Conservation (phyloP, 1,140 invertebrate genomes). For the Trypoxylus dichotomus region DNA sequence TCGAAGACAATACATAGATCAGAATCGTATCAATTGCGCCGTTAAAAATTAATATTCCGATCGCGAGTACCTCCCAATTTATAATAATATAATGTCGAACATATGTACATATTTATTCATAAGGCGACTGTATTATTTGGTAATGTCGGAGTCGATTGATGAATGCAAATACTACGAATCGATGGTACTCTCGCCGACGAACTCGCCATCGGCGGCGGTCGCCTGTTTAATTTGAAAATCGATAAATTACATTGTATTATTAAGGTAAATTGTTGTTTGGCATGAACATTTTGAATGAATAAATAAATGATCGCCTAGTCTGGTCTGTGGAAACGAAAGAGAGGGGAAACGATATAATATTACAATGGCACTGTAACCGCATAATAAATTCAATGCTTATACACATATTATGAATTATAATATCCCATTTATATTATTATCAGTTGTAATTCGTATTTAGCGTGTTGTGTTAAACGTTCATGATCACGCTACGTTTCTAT, state of each 20-base stretch:
- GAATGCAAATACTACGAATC: not conserved
- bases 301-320: not conserved
- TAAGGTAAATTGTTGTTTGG: not conserved
- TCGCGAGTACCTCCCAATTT: not conserved
- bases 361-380: not conserved
- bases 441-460: not conserved
- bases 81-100: not conserved
- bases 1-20: too few species aligned
- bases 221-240: not conserved
- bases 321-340: too few species aligned
- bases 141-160: not conserved
- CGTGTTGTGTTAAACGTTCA: not conserved
- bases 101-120: not conserved
- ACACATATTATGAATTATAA: not conserved
- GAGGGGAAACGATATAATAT: not conserved
- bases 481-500: not conserved
- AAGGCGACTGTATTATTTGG: not conserved
- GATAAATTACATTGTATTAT: slow-evolving; percentile 1
- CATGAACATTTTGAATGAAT: slow-evolving; percentile 1
- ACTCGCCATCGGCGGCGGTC: not conserved
- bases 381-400: not conserved
- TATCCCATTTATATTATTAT: not conserved
- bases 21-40: not conserved
- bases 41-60: not conserved
- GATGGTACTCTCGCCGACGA: not conserved